phyloP scores from a whole-genome alignment of 1,140 invertebrate genomes.

The Anthonomus grandis region DNA sequence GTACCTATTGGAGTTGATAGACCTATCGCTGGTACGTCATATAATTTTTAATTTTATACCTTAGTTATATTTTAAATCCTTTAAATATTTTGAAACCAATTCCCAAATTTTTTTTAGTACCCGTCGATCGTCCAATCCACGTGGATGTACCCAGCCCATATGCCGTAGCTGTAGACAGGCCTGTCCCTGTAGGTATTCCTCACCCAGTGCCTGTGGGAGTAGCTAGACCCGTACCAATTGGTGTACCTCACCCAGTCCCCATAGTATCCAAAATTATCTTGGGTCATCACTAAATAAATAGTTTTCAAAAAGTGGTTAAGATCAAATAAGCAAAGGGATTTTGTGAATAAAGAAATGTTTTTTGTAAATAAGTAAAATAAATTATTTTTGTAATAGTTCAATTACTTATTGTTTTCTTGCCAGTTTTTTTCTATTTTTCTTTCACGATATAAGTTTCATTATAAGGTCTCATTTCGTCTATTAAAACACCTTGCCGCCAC shows the following conservation, averaged over 20 bases:
- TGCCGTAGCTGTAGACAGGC: constrained; percentile 33
- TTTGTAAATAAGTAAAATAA: too few relatives aligned
- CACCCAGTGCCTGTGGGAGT: constrained; percentile 34
- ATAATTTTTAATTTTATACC: neutral
- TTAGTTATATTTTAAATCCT: neutral
- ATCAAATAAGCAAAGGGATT: too few relatives aligned
- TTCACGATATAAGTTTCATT: too few relatives aligned
- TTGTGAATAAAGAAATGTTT: neutral
- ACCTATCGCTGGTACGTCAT: constrained; percentile 32
- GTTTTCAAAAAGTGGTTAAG: neutral
- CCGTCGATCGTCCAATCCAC: constrained; percentile 47
- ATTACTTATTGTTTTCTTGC: too few relatives aligned
- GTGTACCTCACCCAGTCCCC: constrained; percentile 28
- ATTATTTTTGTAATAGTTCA: too few relatives aligned
- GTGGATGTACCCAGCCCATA: constrained; percentile 32
- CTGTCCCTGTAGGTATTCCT: constrained; percentile 36
- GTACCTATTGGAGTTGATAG: constrained; percentile 44
- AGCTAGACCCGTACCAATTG: constrained; percentile 27
- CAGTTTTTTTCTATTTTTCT: too few relatives aligned
- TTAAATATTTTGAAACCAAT: neutral
- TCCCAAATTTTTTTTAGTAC: constrained; percentile 25
- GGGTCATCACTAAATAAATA: neutral
- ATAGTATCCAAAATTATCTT: constrained; percentile 9
- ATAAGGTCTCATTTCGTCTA: too few relatives aligned
- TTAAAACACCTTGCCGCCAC: too few relatives aligned